These are phyloP conservation scores for Antennarius striatus DNA, from an alignment of 2,113 vertebrate species.

Conservation along the genomic window DNA sequence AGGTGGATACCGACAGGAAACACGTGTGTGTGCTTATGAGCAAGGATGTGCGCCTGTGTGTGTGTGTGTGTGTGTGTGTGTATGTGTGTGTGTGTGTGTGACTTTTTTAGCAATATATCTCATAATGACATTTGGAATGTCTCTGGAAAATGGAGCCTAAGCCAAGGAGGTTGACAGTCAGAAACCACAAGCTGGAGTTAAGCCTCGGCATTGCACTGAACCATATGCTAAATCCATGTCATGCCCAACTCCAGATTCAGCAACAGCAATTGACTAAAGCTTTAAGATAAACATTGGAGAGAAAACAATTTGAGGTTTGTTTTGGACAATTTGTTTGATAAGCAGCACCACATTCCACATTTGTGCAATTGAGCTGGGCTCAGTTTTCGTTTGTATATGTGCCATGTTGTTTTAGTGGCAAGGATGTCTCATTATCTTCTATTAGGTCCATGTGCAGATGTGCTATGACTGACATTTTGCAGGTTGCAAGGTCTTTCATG, in stretches of 20 bases:
- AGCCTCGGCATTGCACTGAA: constrained; percentile 73
- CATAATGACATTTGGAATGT: constrained; percentile 75
- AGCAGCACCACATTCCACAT: constrained; percentile 52
- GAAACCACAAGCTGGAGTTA: constrained; percentile 74
- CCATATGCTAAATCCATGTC: constrained; percentile 74
- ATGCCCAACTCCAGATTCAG: constrained; percentile 66
- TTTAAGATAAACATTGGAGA: constrained; percentile 73
- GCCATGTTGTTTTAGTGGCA: constrained; percentile 60
- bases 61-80: constrained; percentile 52
- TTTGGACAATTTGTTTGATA: constrained; percentile 71
- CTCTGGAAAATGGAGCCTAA: constrained; percentile 68
- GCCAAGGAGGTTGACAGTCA: constrained; percentile 72
- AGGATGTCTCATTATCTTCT: constrained; percentile 65
- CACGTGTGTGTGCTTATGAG: constrained; percentile 50
- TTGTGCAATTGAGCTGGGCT: constrained; percentile 39
- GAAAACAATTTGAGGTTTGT: constrained; percentile 69
- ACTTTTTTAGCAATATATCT: constrained; percentile 57
- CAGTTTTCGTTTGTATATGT: constrained; percentile 48
- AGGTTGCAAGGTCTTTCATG: constrained; percentile 49
- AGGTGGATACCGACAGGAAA: constrained; percentile 66
- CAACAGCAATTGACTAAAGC: constrained; percentile 70
- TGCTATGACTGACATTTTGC: constrained; percentile 43
- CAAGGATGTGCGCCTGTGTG: constrained; percentile 40
- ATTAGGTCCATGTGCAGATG: constrained; percentile 64
- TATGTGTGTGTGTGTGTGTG: constrained; percentile 29